Base-by-base conservation (phyloP, 2,113 vertebrate species). In the Turdus rufiventris region DNA sequence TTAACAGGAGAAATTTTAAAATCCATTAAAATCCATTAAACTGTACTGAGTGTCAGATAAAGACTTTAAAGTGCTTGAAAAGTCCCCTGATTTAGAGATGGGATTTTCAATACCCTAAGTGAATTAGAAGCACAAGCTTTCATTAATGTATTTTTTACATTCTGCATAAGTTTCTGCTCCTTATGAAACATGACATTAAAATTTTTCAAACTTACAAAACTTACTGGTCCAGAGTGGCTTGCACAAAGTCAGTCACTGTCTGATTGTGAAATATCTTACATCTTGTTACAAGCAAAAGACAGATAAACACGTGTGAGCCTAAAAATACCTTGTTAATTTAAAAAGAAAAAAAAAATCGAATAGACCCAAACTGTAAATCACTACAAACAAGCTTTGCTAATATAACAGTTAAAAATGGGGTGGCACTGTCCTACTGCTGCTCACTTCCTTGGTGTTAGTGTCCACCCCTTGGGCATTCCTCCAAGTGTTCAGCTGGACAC, bases 11-110 rank as follows among this genome's bases (percentile, higher is more conserved):
- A 88, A 71, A 78, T 65, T 85, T 87, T 63, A 5, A 81, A 92
- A 96, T 92, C 56, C 51, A 74, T 77, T 89, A 85, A 81, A 87
- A 81, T 91, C 66, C 84, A 85, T 81, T 87, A 87, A 89, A 85
- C 11, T 31, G 20, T 38, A 88, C 47, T 60, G 40, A 79, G 57
- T 91, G 54, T 63, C 70, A 72, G 43, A 77, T 75, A 36, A 85
- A 81, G 61, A 84, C 34, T 50, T 33, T 74, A 54, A 92, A 68
- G 45, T 83, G 54, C 57, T 87, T 85, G 48, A 91, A 91, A 81
- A 82, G 33, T 53, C 54, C 8, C 58, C 75, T 79, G 40, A 91
- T 68, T 89, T 68, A 85, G 65, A 87, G 53, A 78, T 40, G 8
- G 9, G 18, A 63, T 71, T 94, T 94, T 91, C 43, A 75, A 65